A percentile compares a stretch with the other conserved stretches of the same genome.
These are phyloP conservation scores for Holothuria scabra DNA, from an alignment of 53 echinoderm and acorn worm genomes.

Conservation along the genomic window DNA sequence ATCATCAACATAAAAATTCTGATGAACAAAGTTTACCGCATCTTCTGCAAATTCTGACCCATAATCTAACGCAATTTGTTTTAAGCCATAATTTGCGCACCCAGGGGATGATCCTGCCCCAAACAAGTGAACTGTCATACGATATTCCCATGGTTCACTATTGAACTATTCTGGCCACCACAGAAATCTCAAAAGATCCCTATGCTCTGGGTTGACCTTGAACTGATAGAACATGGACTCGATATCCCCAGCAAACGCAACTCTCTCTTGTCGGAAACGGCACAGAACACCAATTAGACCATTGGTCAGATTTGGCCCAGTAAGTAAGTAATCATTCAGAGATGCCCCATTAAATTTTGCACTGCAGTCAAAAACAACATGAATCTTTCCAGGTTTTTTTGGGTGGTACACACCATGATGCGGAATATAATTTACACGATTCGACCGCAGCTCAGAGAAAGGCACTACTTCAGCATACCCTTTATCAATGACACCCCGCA, in stretches of 20 bases:
- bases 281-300: slow-evolving; percentile 52
- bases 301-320: slow-evolving; percentile 70
- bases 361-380: no score
- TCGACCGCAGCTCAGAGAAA: not conserved
- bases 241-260: slow-evolving; percentile 34
- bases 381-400: not conserved
- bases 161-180: slow-evolving; percentile 68
- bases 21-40: no score
- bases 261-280: slow-evolving; percentile 52
- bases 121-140: slow-evolving; percentile 73
- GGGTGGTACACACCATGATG: slow-evolving; percentile 23
- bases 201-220: slow-evolving; percentile 41
- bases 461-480: not conserved
- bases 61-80: no score
- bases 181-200: slow-evolving; percentile 65
- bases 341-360: not conserved
- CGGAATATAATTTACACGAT: slow-evolving; percentile 4
- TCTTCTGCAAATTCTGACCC: no score
- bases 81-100: slow-evolving; percentile 62
- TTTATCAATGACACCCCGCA: not conserved
- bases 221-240: slow-evolving; percentile 61
- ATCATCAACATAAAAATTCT: no score
- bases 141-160: slow-evolving; percentile 22
- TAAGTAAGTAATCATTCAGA: slow-evolving; percentile 57
- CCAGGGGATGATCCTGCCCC: slow-evolving; percentile 66